phyloP scores from a whole-genome alignment of 2,797 vertebrate genomes.

The Rousettus madagascariensis region DNA sequence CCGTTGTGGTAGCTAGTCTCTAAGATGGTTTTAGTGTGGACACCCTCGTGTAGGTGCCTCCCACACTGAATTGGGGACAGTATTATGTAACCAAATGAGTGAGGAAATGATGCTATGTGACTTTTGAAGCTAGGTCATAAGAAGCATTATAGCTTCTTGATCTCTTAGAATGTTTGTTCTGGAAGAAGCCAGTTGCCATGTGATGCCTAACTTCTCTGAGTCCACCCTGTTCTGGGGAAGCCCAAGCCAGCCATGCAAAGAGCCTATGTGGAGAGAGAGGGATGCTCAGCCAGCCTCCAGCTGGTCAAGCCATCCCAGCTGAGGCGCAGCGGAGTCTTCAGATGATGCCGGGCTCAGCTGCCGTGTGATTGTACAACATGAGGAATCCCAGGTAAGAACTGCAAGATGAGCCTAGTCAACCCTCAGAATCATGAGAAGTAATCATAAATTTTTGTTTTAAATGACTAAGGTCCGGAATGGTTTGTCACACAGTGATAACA shows the following conservation, averaged over 20 bases:
- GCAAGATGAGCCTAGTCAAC: not conserved
- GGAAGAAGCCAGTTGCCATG: not conserved
- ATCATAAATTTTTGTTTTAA: not conserved
- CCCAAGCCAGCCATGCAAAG: not conserved
- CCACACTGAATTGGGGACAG: not conserved
- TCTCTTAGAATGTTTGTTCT: not conserved
- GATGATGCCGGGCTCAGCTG: not conserved
- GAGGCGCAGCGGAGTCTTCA: not conserved
- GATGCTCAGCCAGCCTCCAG: not conserved
- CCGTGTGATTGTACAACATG: too few species aligned
- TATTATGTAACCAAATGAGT: not conserved
- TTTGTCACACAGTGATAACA: not conserved
- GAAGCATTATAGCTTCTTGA: not conserved
- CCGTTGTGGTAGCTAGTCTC: not conserved
- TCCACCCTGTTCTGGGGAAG: not conserved
- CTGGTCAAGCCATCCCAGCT: not conserved
- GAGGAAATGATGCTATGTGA: not conserved
- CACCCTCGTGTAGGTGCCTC: not conserved
- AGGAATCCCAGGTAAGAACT: not conserved
- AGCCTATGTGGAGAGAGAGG: not conserved
- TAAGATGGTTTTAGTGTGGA: not conserved
- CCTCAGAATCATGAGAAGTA: not conserved
- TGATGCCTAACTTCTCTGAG: not conserved
- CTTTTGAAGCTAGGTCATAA: not conserved
- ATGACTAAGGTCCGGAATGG: not conserved